Conservation (phyloP, 2,797 vertebrate species). For the Coracias cyanogaster region DNA sequence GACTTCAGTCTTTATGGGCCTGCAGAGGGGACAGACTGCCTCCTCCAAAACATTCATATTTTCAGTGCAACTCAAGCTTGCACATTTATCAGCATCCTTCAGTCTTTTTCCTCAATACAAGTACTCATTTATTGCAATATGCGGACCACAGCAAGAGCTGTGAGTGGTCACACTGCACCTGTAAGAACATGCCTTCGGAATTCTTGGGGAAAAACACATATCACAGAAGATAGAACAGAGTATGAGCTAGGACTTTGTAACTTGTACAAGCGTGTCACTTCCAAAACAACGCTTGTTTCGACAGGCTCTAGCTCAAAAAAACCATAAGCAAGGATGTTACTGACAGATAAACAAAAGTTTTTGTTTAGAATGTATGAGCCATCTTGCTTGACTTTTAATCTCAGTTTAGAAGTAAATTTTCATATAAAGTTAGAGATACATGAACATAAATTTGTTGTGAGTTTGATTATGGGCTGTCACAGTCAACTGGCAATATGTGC, state of each 20-base stretch:
- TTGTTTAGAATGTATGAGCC: not conserved
- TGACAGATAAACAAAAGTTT: not conserved
- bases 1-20: not conserved
- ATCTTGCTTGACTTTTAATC: not conserved
- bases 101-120: not conserved
- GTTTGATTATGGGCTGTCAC: slow-evolving; percentile 7
- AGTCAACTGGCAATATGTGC: not conserved
- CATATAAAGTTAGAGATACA: not conserved
- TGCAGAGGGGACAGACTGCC: not conserved
- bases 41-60: not conserved
- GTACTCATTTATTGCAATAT: not conserved
- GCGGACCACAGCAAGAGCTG: not conserved
- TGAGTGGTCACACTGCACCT: not conserved
- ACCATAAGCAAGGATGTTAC: not conserved
- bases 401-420: not conserved
- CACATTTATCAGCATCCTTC: not conserved
- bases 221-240: not conserved
- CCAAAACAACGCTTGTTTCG: not conserved
- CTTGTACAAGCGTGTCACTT: not conserved
- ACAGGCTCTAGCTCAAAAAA: not conserved
- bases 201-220: not conserved
- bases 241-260: not conserved
- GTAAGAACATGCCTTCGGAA: not conserved
- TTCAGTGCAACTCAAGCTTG: not conserved
- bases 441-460: not conserved